These are phyloP conservation scores for Pholis gunnellus DNA, from an alignment of 2,113 vertebrate genomes.

Conservation along the genomic window DNA sequence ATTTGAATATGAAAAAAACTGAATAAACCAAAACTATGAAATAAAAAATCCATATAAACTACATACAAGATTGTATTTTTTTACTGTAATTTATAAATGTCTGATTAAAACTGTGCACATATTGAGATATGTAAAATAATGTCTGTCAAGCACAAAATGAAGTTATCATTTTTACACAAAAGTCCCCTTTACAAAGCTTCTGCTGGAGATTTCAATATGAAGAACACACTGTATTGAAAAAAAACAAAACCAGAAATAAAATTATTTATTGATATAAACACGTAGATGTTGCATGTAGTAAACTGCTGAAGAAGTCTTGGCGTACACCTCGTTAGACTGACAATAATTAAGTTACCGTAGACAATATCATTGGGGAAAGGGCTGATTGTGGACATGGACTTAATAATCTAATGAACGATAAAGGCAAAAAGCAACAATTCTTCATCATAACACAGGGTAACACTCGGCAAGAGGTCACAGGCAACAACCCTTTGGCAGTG, in stretches of 20 bases:
- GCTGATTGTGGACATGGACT: slow-evolving; percentile 66
- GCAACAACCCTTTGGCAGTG: slow-evolving; percentile 47
- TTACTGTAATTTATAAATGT: not conserved
- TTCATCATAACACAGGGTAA: slow-evolving; percentile 53
- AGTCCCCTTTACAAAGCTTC: not conserved
- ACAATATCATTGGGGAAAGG: slow-evolving; percentile 38
- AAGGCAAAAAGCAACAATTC: slow-evolving; percentile 53
- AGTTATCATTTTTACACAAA: not conserved
- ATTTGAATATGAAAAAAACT: not conserved
- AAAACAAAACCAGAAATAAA: slow-evolving; percentile 74
- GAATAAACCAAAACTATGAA: not conserved
- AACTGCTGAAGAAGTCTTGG: slow-evolving; percentile 42
- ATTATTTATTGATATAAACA: slow-evolving; percentile 82
- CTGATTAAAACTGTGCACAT: not conserved
- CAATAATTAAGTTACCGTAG: slow-evolving; percentile 9
- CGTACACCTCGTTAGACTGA: slow-evolving; percentile 30
- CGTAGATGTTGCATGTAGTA: slow-evolving; percentile 66
- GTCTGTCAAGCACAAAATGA: not conserved
- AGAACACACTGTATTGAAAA: slow-evolving; percentile 42
- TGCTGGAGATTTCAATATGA: slow-evolving; percentile 16
- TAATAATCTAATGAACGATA: slow-evolving; percentile 33
- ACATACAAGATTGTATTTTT: not conserved
- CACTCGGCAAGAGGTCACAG: slow-evolving; percentile 46
- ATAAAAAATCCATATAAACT: not conserved
- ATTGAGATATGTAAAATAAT: not conserved